A percentile compares a stretch with the other conserved stretches of the same genome.
These are phyloP conservation scores for Python bivittatus DNA, from an alignment of 2,113 vertebrate species.

Conservation along the genomic window DNA sequence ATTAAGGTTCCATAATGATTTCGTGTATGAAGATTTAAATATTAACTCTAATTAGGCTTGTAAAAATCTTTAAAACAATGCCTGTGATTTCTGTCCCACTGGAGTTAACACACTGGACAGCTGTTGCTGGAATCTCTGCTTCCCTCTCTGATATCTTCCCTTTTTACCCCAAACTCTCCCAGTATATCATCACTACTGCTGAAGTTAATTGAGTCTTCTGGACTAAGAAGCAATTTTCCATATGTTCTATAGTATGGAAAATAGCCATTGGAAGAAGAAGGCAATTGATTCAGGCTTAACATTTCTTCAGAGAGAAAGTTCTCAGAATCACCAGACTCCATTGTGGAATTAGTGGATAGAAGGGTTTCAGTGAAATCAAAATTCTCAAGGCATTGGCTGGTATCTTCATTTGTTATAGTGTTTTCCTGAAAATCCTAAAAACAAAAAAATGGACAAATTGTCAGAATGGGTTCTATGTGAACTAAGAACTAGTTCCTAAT, in stretches of 20 bases:
- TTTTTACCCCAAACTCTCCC: background rate
- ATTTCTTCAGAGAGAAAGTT: accelerated
- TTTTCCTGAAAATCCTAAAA: constrained; percentile 45
- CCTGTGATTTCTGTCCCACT: background rate
- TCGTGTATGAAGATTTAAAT: constrained; percentile 12
- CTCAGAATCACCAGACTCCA: accelerated
- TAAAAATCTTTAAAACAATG: background rate
- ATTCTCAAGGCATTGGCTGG: accelerated
- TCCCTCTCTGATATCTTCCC: background rate
- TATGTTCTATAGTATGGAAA: constrained; percentile 61
- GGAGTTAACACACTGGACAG: constrained; percentile 33
- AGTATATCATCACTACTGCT: accelerated
- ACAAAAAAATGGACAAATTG: accelerated
- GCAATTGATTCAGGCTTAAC: accelerated
- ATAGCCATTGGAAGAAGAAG: background rate
- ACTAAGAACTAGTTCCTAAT: background rate
- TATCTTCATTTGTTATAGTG: background rate
- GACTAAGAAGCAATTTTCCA: constrained; percentile 20
- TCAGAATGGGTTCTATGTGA: background rate
- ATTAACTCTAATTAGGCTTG: constrained; percentile 11
- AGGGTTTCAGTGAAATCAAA: background rate
- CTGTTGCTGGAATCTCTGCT: background rate
- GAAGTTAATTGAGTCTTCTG: background rate
- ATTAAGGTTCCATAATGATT: background rate
- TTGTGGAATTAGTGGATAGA: background rate